Base-by-base conservation (phyloP, 2,888 invertebrate species). In the Idaea dimidiata region DNA sequence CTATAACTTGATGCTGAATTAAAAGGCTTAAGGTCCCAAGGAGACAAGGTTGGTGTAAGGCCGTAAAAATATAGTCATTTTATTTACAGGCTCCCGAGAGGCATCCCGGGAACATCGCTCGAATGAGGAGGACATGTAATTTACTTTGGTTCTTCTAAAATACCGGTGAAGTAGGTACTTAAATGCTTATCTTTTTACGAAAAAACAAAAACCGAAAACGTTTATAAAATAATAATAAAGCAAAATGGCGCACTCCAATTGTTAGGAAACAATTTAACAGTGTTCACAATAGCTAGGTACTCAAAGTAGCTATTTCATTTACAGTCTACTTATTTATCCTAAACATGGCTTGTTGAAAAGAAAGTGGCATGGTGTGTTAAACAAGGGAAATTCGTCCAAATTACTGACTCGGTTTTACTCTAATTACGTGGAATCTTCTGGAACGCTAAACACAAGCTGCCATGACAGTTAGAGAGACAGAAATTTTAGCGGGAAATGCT, bases 351-450 rank as follows among this genome's bases (percentile, higher is more conserved):
- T 69, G 79, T 78, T 77, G 78, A 87, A 89, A 91, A 88, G 90
- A 90, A 91, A 91, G 89, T 86, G 81, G 82, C 80, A 88, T 83
- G 84, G 81, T 78, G 83, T 82, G 84, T 87, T 90, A 86, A 89
- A 82, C 87, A 86, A 86, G 83, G 84, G 82, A 86, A 86, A 88
- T 84, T 85, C 78, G 78, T 74, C 82, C 79, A 87, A 88, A 91
- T 88, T 86, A 86, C 87, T 82, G 82, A 86, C 89, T 86, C 86
- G 83, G 86, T 87, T 88, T 89, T 88, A 89, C 84, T 89, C 87
- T 89, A 87, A 91, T 90, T 91, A 85, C 81, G 72, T 72, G 70
- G 81, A 82, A 78, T 87, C 85, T 84, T 85, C 84, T 81, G 82
- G 83, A 83, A 76, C 77, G 77, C 54, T 54, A 17, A 68, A 81